Base-by-base conservation (phyloP, 2,888 invertebrate species). In the Drosophila quinaria region DNA sequence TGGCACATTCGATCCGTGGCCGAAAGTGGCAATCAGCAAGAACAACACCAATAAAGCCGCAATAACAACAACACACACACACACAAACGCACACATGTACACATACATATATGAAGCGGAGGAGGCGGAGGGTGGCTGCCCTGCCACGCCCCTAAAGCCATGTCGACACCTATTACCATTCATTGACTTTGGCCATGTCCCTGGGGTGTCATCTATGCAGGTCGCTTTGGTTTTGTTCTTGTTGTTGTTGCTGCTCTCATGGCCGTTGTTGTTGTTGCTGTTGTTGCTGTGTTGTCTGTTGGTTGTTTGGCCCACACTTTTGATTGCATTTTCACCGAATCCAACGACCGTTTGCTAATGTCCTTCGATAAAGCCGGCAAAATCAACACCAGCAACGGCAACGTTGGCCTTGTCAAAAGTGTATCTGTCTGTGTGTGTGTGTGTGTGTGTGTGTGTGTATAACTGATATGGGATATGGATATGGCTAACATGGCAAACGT, bases 131-230 rank as follows among this genome's bases (percentile, higher is more conserved):
- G 46, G 37, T 11, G 51, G 11, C 33, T 64, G 68, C 68, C 37
- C 42, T 50, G 70, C 78, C 74, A 81, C 72, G 78, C 77, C 78
- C 78, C 78, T 42, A 80, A 70, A 76, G 71, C 81, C 78, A 83
- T 87, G 87, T 81, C 87, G 85, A 85, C 89, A 89, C 87, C 85
- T 89, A 87, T 89, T 89, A 86, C 84, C 86, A 86, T 87, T 87
- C 81, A 87, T 87, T 89, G 86, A 86, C 85, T 87, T 87, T 89
- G 88, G 82, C 59, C 84, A 80, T 79, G 81, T 85, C 87, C 87
- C 90, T 89, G 89, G 86, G 89, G 89, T 87, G 89, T 87, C 89
- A 87, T 87, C 86, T 89, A 81, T 87, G 81, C 84, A 83, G 89
- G 83, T 88, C 81, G 81, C 77, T 88, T 71, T 77, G 75, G 70